A percentile compares a stretch with the other conserved stretches of the same genome.
Evolutionary conservation across 1,140 invertebrate species (phyloP).

Genomic region (Asobara japonica): DNA sequence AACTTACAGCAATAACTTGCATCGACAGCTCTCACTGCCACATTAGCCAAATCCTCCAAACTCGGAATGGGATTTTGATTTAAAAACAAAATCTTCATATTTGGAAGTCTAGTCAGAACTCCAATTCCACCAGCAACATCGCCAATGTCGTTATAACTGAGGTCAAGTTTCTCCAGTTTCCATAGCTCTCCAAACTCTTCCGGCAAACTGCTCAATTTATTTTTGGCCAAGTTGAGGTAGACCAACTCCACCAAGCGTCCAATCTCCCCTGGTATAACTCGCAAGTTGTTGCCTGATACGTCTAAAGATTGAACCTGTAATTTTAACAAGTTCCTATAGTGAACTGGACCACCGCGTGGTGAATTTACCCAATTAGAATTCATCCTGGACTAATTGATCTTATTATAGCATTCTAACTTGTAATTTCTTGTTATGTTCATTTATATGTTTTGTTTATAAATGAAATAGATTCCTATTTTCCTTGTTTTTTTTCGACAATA

Average conservation of each 20-base stretch:
- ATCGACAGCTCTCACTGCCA: conserved; percentile 45
- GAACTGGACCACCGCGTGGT: too few species aligned
- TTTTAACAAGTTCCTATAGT: conserved; percentile 9
- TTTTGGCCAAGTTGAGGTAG: conserved; percentile 53
- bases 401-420: too few species aligned
- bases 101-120: conserved; percentile 44
- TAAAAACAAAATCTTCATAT: conserved; percentile 48
- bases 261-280: conserved; percentile 43
- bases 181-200: conserved; percentile 39
- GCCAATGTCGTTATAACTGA: conserved; percentile 47
- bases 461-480: too few species aligned
- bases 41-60: conserved; percentile 47
- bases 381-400: too few species aligned
- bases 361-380: too few species aligned
- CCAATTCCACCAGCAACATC: conserved; percentile 32
- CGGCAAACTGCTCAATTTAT: conserved; percentile 50
- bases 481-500: too few species aligned
- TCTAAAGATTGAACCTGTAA: conserved; percentile 53
- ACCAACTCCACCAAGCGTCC: conserved; percentile 47
- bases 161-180: conserved; percentile 49
- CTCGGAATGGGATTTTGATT: conserved; percentile 49
- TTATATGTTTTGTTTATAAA: too few species aligned
- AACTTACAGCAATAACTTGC: conserved; percentile 54
- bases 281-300: conserved; percentile 53
- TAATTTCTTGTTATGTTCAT: too few species aligned